Evolutionary conservation across 2,888 invertebrate species (phyloP).

Genomic region (Tetragonula carbonaria): DNA sequence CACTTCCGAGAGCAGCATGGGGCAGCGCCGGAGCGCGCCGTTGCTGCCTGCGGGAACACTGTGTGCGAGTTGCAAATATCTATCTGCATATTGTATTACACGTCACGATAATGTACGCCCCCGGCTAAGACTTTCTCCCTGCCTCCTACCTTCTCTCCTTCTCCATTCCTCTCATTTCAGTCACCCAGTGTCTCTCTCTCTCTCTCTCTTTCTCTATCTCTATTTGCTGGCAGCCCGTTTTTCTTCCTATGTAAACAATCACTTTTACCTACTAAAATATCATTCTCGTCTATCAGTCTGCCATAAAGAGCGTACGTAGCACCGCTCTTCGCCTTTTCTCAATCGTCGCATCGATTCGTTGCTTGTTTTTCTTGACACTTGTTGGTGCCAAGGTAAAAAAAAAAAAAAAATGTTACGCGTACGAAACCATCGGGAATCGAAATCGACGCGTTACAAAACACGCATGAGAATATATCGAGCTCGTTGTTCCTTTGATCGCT

Average conservation of each 20-base stretch:
- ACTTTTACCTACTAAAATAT: background rate
- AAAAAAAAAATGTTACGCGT: background rate
- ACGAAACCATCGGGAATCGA: background rate
- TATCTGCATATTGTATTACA: conserved; percentile 82
- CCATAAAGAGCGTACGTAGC: background rate
- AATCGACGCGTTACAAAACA: background rate
- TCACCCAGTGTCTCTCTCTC: background rate
- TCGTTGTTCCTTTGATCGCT: background rate
- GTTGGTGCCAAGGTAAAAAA: background rate
- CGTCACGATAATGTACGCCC: conserved; percentile 79
- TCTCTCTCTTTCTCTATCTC: background rate
- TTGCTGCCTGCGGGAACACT: conserved; percentile 62
- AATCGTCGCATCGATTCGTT: background rate
- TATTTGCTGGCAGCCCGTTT: background rate
- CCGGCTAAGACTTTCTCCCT: conserved; percentile 39
- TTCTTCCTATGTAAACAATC: background rate
- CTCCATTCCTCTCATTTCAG: background rate
- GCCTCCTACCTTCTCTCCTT: background rate
- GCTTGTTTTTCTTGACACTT: conserved; percentile 12
- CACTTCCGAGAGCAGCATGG: conserved; percentile 73
- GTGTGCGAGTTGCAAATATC: conserved; percentile 80
- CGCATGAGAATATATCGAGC: background rate
- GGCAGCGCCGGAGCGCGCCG: conserved; percentile 66
- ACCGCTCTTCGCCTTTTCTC: background rate
- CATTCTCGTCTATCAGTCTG: background rate